Evolutionary conservation across 30 jellyfish, hydroid and myxozoan species (phyloP).

Genomic region (Morbakka virulenta): DNA sequence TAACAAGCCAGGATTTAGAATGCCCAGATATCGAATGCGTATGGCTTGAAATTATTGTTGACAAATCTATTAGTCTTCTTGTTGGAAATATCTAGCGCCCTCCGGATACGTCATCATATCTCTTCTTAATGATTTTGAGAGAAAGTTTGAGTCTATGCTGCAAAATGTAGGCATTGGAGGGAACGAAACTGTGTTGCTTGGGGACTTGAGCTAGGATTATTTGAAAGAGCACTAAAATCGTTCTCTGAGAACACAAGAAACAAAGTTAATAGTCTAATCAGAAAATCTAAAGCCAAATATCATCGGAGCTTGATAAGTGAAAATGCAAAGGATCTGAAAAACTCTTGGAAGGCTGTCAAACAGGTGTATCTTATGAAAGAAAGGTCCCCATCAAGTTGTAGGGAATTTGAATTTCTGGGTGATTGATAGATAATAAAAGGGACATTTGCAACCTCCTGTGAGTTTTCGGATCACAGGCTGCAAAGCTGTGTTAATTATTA

Average conservation of each 20-base stretch:
- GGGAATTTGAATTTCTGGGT: constrained; percentile 31
- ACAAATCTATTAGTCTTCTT: constrained; percentile 12
- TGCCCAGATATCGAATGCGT: too few relatives aligned
- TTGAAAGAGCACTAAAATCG: constrained; percentile 14
- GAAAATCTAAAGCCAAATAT: too few relatives aligned
- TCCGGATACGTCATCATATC: constrained; percentile 21
- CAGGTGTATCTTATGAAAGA: too few relatives aligned
- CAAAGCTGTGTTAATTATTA: constrained; percentile 56
- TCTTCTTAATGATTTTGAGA: neutral
- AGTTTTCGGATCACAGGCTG: constrained; percentile 58
- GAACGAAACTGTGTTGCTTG: too few relatives aligned
- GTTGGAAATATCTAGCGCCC: constrained; percentile 51
- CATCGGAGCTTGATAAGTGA: too few relatives aligned
- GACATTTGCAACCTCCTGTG: constrained; percentile 52
- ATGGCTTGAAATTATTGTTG: constrained; percentile 25
- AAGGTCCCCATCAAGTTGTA: too few relatives aligned
- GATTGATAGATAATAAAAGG: constrained; percentile 52
- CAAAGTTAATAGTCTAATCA: too few relatives aligned
- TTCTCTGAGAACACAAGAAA: constrained; percentile 1
- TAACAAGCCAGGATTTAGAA: constrained; percentile 29
- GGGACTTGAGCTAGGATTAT: constrained; percentile 38
- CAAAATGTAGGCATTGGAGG: constrained; percentile 12
- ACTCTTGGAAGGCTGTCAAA: too few relatives aligned
- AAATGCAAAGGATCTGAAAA: too few relatives aligned
- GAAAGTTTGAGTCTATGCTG: constrained; percentile 30